Conservation (phyloP, 2,113 vertebrate genomes). For the Neoarius graeffei region DNA sequence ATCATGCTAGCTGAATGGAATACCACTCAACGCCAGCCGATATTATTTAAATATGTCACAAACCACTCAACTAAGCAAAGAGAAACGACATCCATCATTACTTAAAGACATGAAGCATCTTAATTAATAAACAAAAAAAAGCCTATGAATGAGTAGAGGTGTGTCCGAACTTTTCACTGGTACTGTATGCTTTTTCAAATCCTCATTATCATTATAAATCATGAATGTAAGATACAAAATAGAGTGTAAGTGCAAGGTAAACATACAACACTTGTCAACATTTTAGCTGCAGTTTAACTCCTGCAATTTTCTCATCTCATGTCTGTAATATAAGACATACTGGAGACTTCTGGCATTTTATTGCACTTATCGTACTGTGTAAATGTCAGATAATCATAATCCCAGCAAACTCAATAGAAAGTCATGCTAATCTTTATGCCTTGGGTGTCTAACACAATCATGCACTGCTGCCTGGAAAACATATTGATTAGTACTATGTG, state of each 20-base stretch:
- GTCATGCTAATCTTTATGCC: conserved; percentile 39
- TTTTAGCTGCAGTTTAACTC: background rate
- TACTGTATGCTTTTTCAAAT: background rate
- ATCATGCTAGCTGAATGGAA: no score
- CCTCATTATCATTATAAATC: background rate
- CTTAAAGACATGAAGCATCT: no score
- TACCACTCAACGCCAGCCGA: no score
- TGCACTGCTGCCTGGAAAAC: conserved; percentile 10
- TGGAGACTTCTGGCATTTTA: conserved; percentile 37
- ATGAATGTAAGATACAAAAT: background rate
- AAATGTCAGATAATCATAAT: conserved; percentile 32
- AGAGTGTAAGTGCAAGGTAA: background rate
- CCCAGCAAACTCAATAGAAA: background rate
- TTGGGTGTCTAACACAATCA: conserved; percentile 12
- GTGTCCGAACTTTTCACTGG: no score
- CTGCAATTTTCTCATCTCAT: background rate
- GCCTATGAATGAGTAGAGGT: no score
- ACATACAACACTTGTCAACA: background rate
- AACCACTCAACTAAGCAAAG: no score
- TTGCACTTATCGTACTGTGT: conserved; percentile 5
- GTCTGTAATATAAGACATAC: conserved; percentile 42
- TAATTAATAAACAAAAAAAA: no score
- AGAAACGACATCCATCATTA: no score
- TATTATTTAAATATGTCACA: no score
- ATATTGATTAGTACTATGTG: conserved; percentile 28